These are phyloP conservation scores for Aquatica leii DNA, from an alignment of 2,888 invertebrate genomes.

Conservation along the genomic window DNA sequence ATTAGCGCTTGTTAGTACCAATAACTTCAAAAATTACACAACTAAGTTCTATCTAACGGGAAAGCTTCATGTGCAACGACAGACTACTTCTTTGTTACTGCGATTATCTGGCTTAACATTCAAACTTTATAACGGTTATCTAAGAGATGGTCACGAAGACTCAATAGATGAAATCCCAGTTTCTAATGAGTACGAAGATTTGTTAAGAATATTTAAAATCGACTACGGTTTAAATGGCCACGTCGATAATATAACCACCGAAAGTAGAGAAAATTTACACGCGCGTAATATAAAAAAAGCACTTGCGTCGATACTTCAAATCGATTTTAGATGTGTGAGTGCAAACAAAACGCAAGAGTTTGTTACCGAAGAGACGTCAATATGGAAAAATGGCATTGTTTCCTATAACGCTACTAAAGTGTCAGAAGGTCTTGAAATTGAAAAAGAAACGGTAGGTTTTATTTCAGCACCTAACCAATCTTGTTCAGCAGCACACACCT, in stretches of 20 bases:
- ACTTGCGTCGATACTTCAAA: constrained; percentile 53
- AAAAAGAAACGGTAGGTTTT: no score
- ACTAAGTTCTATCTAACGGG: constrained; percentile 45
- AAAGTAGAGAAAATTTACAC: constrained; percentile 49
- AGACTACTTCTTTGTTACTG: constrained; percentile 17
- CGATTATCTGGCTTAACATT: constrained; percentile 47
- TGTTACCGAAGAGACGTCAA: constrained; percentile 51
- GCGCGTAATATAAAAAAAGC: constrained; percentile 56
- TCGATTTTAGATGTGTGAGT: constrained; percentile 43
- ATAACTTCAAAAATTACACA: constrained; percentile 48
- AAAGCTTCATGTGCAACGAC: constrained; percentile 1
- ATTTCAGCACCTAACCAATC: no score
- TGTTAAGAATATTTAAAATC: constrained; percentile 37
- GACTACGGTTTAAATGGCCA: constrained; percentile 39
- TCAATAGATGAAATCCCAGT: constrained; percentile 25
- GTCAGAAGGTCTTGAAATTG: constrained; percentile 21
- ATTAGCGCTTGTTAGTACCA: constrained; percentile 48
- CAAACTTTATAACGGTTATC: constrained; percentile 50
- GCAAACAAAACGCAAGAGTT: constrained; percentile 44
- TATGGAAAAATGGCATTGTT: constrained; percentile 50
- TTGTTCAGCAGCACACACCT: no score
- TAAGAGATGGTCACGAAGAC: constrained; percentile 11
- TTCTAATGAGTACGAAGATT: constrained; percentile 32
- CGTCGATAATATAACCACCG: constrained; percentile 48
- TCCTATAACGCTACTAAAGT: constrained; percentile 48